A percentile compares a stretch with the other conserved stretches of the same genome.
Evolutionary conservation across 2,888 invertebrate species (phyloP).

Genomic region (Cheilosia vulpina): DNA sequence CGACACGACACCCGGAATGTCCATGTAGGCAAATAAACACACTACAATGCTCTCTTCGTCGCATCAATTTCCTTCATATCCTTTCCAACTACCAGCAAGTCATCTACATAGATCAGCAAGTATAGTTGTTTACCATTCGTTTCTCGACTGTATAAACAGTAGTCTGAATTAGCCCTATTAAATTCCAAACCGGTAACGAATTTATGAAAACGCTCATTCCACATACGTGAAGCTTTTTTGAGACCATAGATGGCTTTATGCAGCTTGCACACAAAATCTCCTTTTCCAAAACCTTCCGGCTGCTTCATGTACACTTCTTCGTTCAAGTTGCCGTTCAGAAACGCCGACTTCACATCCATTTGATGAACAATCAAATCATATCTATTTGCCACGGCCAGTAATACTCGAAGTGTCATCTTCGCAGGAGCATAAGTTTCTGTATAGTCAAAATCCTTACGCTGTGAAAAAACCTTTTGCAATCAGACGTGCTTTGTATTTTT

Average conservation of each 20-base stretch:
- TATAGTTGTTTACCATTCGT: too few relatives aligned
- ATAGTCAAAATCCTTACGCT: neutral
- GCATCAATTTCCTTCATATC: neutral
- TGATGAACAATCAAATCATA: neutral
- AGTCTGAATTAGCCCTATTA: too few relatives aligned
- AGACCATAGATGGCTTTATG: neutral
- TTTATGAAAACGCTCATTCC: neutral
- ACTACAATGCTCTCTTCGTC: too few relatives aligned
- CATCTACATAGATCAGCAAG: too few relatives aligned
- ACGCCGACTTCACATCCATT: neutral
- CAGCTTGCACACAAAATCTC: neutral
- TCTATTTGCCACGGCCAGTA: too few relatives aligned
- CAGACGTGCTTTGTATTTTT: neutral
- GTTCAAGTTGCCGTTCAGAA: neutral
- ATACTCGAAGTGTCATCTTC: too few relatives aligned
- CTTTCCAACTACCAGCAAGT: neutral
- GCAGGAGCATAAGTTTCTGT: neutral
- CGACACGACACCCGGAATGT: too few relatives aligned
- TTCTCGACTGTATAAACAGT: neutral
- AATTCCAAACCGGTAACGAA: too few relatives aligned
- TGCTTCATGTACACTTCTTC: neutral
- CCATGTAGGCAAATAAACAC: too few relatives aligned
- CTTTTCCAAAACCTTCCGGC: neutral
- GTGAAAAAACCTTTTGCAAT: neutral
- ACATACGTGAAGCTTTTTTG: neutral